Evolutionary conservation across 2,888 invertebrate species (phyloP), one percentile per base, ranked within the genome.

Genomic region (Trissoscelio sp.): DNA sequence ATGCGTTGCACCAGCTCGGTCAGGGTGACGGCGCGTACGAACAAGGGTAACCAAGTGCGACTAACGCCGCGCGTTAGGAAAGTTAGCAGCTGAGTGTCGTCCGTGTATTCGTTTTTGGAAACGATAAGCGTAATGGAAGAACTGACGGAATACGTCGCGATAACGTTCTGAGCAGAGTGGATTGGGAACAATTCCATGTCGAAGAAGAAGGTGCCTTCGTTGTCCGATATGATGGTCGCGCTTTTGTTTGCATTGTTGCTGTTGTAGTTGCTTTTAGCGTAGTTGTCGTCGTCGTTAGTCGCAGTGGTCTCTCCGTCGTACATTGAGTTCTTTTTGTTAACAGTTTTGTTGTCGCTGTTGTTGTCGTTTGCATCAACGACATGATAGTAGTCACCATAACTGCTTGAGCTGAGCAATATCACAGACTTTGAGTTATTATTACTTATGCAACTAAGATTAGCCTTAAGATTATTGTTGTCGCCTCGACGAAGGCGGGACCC

Each of bases 81-180:
- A 88, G 85, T 86, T 88, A 88, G 87, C 87, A 88, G 88, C 87
- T 84, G 85, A 85, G 86, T 86, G 88, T 88, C 88, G 87, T 88
- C 88, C 85, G 85, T 88, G 84, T 87, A 85, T 88, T 88, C 90
- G 89, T 90, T 90, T 89, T 88, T 88, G 88, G 86, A 88, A 91
- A 90, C 90, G 90, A 89, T 90, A 91, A 91, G 91, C 91, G 91
- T 91, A 91, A 89, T 91, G 91, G 91, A 91, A 91, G 91, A 91
- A 91, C 89, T 88, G 90, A 89, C 89, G 88, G 86, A 83, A 81
- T 86, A 73, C 83, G 84, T 86, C 85, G 86, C 84, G 74, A 85
- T 86, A 58, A 75, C 77, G 80, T 86, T 84, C 85, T 84, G 85
- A 85, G 84, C 85, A 73, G 66, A 77, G 51, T 85, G 77, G 74